Evolutionary conservation across 1,140 invertebrate species (phyloP), one percentile per base, ranked within the genome.

Genomic region (Macrocentrus cingulum): DNA sequence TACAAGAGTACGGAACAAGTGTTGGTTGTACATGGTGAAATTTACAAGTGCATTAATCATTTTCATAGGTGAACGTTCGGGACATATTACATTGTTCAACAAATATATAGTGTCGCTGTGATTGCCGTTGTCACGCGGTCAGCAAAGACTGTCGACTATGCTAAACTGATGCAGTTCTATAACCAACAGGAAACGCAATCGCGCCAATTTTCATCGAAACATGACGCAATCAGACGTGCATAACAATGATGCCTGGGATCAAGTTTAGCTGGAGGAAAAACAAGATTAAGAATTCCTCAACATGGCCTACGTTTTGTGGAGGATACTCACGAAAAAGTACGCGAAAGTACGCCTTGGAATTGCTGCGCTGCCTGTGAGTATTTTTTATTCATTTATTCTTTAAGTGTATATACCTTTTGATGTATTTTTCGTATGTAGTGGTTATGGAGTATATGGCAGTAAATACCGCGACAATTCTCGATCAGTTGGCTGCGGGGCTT

Each of bases 241-340:
- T 42, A 15, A 16, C 15, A 56, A 52, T 51, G 36, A 50, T 50
- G 18, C 32, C 32, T n/a, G 19, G 32, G 29, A 11, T 19, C 18
- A 8, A 46, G 18, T 23, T 9, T 39, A n/a, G 36, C 13, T 39
- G 36, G 7, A 8, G 13, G 11, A 8, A 11, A 34, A 6, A 34
- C 29, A 6, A 34, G 29, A 16, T 44, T 8, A 44, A 18, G 16
- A 16, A 37, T 53, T 25, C 54, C 48, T 32, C 16, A 71, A 62
- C 61, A 81, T 81, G 79, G 79, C 80, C 57, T 81, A 82, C 70
- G 78, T 80, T 20, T 68, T 82, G 45, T 81, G 77, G 79, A 68
- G 79, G 39, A 76, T 81, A 41, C 70, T 81, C 42, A 80, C 80
- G 73, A 81, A 81, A 65, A 80, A 78, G 62, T 81, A 81, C 60